These are phyloP conservation scores for Amphiprion ocellaris DNA, from an alignment of 2,113 vertebrate genomes.

Conservation along the genomic window DNA sequence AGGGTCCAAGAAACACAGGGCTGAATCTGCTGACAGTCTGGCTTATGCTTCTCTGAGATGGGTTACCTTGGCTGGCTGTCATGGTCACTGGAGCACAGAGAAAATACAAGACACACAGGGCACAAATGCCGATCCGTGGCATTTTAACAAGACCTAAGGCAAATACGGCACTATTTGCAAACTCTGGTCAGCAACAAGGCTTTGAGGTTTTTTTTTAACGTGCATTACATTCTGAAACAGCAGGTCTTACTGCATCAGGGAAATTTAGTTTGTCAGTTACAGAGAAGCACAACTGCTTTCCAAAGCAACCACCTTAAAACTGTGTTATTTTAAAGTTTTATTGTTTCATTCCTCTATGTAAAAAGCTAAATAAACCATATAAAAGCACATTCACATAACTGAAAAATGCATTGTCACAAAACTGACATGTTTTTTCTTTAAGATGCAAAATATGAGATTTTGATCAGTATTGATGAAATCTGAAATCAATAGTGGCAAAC, in stretches of 20 bases:
- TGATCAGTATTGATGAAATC: too few relatives aligned
- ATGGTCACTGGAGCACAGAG: slow-evolving; percentile 60
- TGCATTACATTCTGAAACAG: background rate
- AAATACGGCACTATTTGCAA: slow-evolving; percentile 11
- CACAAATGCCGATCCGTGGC: slow-evolving; percentile 17
- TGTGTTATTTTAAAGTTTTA: background rate
- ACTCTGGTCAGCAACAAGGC: background rate
- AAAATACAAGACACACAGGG: slow-evolving; percentile 21
- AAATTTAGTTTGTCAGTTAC: background rate
- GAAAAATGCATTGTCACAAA: too few relatives aligned
- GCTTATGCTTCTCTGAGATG: slow-evolving; percentile 59
- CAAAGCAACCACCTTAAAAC: background rate
- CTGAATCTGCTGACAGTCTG: slow-evolving; percentile 66
- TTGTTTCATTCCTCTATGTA: too few relatives aligned
- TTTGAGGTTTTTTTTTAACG: background rate
- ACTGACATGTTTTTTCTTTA: too few relatives aligned
- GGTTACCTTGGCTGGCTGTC: slow-evolving; percentile 62
- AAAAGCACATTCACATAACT: background rate
- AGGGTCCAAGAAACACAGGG: slow-evolving; percentile 64
- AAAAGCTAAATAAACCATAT: background rate
- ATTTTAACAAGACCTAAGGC: slow-evolving; percentile 35
- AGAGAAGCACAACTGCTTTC: background rate
- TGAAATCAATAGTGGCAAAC: too few relatives aligned
- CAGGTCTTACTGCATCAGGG: background rate
- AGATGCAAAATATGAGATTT: too few relatives aligned